Evolutionary conservation across 2,888 invertebrate genomes (phyloP).

Genomic region (Melipona bicolor): DNA sequence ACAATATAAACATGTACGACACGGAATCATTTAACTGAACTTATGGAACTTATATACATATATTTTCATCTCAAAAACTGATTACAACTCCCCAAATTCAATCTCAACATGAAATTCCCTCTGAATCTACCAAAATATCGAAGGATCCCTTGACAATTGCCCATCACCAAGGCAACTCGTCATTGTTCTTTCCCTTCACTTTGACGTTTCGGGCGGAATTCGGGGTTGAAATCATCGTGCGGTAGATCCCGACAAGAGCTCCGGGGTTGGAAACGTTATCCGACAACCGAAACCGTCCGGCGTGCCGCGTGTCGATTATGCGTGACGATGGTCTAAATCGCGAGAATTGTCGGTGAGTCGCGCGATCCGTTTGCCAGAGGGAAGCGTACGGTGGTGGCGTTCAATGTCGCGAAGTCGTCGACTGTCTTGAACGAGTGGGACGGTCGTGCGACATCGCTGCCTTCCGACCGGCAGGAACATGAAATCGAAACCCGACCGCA

Average conservation of each 20-base stretch:
- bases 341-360: background rate
- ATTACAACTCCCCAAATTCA: background rate
- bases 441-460: conserved; percentile 54
- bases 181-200: conserved; percentile 15
- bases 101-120: background rate
- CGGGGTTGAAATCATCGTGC: conserved; percentile 42
- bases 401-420: conserved; percentile 62
- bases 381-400: background rate
- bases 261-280: background rate
- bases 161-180: conserved; percentile 12
- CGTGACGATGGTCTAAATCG: conserved; percentile 31
- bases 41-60: too few species aligned
- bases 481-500: conserved; percentile 59
- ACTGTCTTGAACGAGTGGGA: conserved; percentile 62
- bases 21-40: too few species aligned
- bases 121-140: conserved; percentile 9
- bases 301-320: conserved; percentile 18
- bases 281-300: background rate
- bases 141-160: conserved; percentile 40
- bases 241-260: background rate
- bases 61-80: background rate
- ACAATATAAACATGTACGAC: too few species aligned
- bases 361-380: background rate
- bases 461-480: conserved; percentile 59
- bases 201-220: conserved; percentile 31